Percentiles rank a stretch among this genome's conserved stretches.
Conservation (phyloP, 2,888 invertebrate species). For the Vanessa cardui region DNA sequence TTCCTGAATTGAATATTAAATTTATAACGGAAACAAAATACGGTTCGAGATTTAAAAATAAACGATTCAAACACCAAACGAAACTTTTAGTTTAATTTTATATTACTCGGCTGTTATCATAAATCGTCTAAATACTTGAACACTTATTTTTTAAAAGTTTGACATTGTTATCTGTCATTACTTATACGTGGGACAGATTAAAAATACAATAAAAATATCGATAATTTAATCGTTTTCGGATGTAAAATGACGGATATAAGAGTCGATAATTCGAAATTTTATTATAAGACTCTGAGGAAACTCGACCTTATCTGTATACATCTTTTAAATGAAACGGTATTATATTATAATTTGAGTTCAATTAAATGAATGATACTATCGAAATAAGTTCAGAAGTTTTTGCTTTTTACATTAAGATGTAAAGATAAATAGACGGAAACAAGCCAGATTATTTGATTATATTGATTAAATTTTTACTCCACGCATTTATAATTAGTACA, state of each 20-base stretch:
- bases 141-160: background rate
- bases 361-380: background rate
- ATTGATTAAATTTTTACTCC: background rate
- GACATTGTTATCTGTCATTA: background rate
- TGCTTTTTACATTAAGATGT: background rate
- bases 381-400: conserved; percentile 2
- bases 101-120: no score
- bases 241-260: conserved; percentile 6
- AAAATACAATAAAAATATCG: background rate
- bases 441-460: conserved; percentile 7
- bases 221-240: background rate
- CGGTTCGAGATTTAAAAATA: background rate
- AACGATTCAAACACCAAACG: background rate
- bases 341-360: conserved; percentile 3
- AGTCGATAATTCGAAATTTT: background rate
- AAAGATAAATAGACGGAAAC: conserved; percentile 10
- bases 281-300: background rate
- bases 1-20: conserved; percentile 53
- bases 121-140: no score
- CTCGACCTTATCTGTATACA: background rate
- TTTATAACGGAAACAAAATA: conserved; percentile 42
- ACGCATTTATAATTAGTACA: background rate
- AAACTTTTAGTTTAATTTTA: background rate
- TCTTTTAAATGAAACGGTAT: background rate
- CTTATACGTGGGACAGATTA: background rate